Evolutionary conservation across 2,113 vertebrate species (phyloP), one percentile per base, ranked within the genome.

Genomic region (Neofelis nebulosa): DNA sequence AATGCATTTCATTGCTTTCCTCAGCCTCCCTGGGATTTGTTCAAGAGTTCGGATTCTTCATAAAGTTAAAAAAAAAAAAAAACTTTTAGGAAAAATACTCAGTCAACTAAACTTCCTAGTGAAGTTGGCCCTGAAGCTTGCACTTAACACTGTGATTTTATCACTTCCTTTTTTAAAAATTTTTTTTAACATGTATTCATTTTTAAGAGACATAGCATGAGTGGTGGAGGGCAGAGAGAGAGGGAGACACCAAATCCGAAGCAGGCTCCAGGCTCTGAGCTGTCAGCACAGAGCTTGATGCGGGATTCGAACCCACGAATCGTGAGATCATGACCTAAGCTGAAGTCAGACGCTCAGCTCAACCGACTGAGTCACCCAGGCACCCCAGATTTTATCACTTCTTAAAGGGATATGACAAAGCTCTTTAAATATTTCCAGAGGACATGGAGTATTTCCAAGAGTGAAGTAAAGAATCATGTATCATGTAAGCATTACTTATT

Each of bases 391-490:
- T 74, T 89, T 63, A 63, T 69, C 41, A 73, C 61, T 83, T 74
- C 73, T 80, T 82, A 85, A 63, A 91, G n/a, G 65, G 68, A 83
- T 48, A 68, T 18, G 33, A 82, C 5, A n/a, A 68, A 92, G 31
- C 33, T 94, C 63, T 89, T 79, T 41, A 84, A 80, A 69, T 68
- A 61, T 86, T 52, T 89, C 82, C 61, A 78, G 81, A 93, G 41
- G 78, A 68, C 89, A 87, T 41, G 55, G 83, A 90, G 52, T 33
- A 38, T 33, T 94, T 95, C 94, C 96, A 94, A 55, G 76, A 93
- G 61, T 87, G 52, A 96, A 38, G 57, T 57, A 81, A 95, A 84
- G 45, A 79, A 89, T 74, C 88, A 91, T 96, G 38, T 95, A 86
- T 94, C 18, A 19, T 71, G 45, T 18, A 86, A 89, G 55, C 38